A percentile compares a stretch with the other conserved stretches of the same genome.
These are phyloP conservation scores for Scortum barcoo DNA, from an alignment of 2,113 vertebrate genomes.

Conservation along the genomic window DNA sequence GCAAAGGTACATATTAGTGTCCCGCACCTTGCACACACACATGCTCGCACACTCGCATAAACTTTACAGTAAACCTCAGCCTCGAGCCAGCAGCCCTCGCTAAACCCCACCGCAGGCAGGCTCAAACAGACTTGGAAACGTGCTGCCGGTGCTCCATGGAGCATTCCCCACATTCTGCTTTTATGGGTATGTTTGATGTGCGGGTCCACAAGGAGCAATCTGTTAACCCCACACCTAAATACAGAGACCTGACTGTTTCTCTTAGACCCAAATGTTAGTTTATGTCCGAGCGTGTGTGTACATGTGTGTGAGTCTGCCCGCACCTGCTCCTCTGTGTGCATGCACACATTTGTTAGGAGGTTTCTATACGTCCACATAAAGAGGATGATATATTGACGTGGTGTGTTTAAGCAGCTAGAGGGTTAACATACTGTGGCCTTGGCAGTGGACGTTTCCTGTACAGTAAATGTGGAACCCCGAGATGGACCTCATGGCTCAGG, in stretches of 20 bases:
- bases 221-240: conserved; percentile 57
- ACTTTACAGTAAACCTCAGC: conserved; percentile 53
- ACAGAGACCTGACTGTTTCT: conserved; percentile 56
- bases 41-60: conserved; percentile 36
- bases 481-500: conserved; percentile 49
- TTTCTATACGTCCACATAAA: conserved; percentile 25
- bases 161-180: conserved; percentile 64
- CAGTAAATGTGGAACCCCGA: conserved; percentile 46
- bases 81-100: conserved; percentile 38
- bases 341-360: neutral
- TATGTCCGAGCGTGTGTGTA: conserved; percentile 1
- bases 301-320: neutral
- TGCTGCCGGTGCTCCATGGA: conserved; percentile 29
- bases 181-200: conserved; percentile 70
- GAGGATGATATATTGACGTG: conserved; percentile 22
- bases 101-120: conserved; percentile 41
- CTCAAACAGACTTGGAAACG: conserved; percentile 49
- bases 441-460: conserved; percentile 49
- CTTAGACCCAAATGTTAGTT: conserved; percentile 25
- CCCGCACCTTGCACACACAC: conserved; percentile 54
- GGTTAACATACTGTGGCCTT: conserved; percentile 37
- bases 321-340: conserved; percentile 41
- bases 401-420: conserved; percentile 27
- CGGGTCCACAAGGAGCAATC: conserved; percentile 52
- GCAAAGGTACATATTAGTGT: conserved; percentile 69